phyloP scores from a whole-genome alignment of 1,140 invertebrate genomes.

The Drosophila nigromelanica region DNA sequence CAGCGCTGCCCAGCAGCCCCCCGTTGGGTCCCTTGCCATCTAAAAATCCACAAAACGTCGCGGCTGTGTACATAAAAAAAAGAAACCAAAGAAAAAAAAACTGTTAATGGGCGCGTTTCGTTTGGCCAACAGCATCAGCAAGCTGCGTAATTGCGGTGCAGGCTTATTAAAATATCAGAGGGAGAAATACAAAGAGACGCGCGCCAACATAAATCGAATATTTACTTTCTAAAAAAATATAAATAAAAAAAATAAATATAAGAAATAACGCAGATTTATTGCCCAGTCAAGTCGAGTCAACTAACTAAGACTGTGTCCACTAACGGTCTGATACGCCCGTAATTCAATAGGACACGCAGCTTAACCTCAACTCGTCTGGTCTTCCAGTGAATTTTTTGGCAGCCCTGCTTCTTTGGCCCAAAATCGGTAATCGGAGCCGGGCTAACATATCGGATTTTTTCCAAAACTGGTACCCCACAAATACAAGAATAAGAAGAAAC shows the following conservation, averaged over 20 bases:
- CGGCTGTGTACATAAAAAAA: slow-evolving; percentile 75
- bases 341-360: slow-evolving; percentile 62
- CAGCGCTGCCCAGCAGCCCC: slow-evolving; percentile 5
- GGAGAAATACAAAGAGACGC: slow-evolving; percentile 3
- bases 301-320: slow-evolving; percentile 28
- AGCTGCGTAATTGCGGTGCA: slow-evolving; percentile 54
- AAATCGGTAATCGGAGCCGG: slow-evolving; percentile 51
- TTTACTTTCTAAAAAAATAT: slow-evolving; percentile 70
- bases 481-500: neutral
- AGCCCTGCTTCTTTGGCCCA: slow-evolving; percentile 33
- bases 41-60: slow-evolving; percentile 78
- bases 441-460: slow-evolving; percentile 64
- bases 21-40: neutral
- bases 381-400: slow-evolving; percentile 74
- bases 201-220: slow-evolving; percentile 45
- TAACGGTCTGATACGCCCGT: slow-evolving; percentile 60
- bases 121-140: slow-evolving; percentile 5
- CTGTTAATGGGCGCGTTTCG: slow-evolving; percentile 53
- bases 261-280: slow-evolving; percentile 52
- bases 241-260: neutral
- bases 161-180: slow-evolving; percentile 75
- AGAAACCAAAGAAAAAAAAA: slow-evolving; percentile 49
- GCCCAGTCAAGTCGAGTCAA: slow-evolving; percentile 40
- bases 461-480: slow-evolving; percentile 16
- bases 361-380: slow-evolving; percentile 64